Conservation (phyloP, 2,113 vertebrate species). For the Aythya baeri region DNA sequence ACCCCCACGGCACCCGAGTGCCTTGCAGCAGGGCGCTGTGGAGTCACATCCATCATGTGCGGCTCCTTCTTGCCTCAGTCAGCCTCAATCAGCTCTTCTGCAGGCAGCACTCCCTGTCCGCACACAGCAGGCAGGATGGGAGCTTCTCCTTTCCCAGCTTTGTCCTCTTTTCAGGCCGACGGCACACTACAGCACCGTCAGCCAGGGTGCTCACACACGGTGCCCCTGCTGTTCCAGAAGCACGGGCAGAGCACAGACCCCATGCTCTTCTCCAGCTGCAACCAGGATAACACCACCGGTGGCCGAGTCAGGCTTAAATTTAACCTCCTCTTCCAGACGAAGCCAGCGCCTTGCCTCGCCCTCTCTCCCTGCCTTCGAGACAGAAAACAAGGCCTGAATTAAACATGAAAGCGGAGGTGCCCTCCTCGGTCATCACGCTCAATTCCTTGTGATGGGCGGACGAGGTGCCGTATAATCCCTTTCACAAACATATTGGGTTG, state of each 20-base stretch:
- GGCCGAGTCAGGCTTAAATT: fast-evolving
- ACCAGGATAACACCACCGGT: fast-evolving
- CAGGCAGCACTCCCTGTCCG: too few species aligned
- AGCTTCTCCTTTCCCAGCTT: too few species aligned
- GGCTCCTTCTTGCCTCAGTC: too few species aligned
- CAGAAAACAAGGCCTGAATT: neutral
- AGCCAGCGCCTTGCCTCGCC: fast-evolving
- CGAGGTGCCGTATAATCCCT: neutral
- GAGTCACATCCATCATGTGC: too few species aligned
- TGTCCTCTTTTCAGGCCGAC: too few species aligned
- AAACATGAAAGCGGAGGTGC: neutral
- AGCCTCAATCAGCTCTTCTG: too few species aligned
- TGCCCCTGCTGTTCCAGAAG: too few species aligned
- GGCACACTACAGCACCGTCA: too few species aligned
- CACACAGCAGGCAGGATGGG: too few species aligned
- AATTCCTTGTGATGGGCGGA: neutral
- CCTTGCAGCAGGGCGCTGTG: too few species aligned
- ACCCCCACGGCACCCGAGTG: too few species aligned
- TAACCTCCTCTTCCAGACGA: neutral
- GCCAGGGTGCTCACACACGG: too few species aligned
- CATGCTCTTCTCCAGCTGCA: neutral
- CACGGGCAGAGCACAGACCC: neutral
- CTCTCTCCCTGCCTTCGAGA: neutral
- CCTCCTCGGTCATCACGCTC: neutral
- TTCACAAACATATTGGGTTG: neutral